phyloP scores from a whole-genome alignment of 2,113 vertebrate genomes.

The Callipepla squamata region DNA sequence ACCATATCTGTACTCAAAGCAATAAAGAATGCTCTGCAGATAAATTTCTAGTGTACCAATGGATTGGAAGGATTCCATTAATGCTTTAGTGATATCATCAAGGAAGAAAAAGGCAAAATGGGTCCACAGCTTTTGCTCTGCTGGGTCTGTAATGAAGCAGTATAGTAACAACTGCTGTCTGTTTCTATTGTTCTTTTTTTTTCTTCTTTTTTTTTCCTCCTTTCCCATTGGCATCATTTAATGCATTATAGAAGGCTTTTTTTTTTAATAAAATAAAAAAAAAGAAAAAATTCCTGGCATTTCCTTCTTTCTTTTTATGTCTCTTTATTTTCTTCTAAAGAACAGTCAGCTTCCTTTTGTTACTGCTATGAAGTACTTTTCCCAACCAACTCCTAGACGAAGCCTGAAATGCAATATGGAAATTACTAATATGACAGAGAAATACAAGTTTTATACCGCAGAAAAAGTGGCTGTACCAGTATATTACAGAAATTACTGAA shows the following conservation, averaged over 20 bases:
- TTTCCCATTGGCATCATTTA: conserved; percentile 24
- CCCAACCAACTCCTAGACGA: background rate
- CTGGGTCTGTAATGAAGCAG: conserved; percentile 67
- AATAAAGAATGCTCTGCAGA: conserved; percentile 35
- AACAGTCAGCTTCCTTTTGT: conserved; percentile 37
- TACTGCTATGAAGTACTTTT: conserved; percentile 20
- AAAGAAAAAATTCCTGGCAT: background rate
- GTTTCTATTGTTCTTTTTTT: conserved; percentile 21
- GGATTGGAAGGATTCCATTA: conserved; percentile 74
- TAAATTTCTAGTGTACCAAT: conserved; percentile 67
- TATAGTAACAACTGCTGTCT: conserved; percentile 41
- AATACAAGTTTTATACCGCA: conserved; percentile 48
- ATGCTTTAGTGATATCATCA: conserved; percentile 73
- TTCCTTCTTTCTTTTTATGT: conserved; percentile 36
- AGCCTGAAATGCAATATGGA: conserved; percentile 67
- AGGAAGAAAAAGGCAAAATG: conserved; percentile 71
- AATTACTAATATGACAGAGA: conserved; percentile 66
- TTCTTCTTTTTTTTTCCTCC: background rate
- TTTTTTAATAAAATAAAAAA: background rate
- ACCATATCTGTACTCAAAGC: conserved; percentile 37
- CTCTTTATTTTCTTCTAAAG: background rate
- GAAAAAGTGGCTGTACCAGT: conserved; percentile 46
- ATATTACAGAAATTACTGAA: conserved; percentile 63
- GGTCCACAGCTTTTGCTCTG: conserved; percentile 53
- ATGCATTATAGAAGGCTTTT: conserved; percentile 8